A percentile compares a stretch with the other conserved stretches of the same genome.
Conservation (phyloP, 2,888 invertebrate species). For the Ferrisia virgata region DNA sequence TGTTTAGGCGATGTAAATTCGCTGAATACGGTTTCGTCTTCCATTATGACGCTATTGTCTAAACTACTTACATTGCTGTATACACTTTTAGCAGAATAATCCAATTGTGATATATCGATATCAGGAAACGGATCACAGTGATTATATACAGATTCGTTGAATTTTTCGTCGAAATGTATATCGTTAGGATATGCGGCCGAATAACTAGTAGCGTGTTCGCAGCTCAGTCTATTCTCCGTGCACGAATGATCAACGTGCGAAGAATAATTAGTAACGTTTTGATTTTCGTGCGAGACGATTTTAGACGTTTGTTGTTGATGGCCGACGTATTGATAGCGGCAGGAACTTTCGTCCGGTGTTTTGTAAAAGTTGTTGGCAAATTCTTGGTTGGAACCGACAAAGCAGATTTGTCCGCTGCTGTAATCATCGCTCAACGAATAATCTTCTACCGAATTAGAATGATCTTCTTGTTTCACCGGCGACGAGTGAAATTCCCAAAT, state of each 20-base stretch:
- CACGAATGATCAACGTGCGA: not conserved
- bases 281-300: not conserved
- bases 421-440: not conserved
- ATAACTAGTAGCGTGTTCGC: not conserved
- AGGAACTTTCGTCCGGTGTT: slow-evolving; percentile 20
- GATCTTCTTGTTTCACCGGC: slow-evolving; percentile 35
- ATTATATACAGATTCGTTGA: slow-evolving; percentile 8
- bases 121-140: slow-evolving; percentile 35
- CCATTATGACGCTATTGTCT: not conserved
- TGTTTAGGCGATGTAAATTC: slow-evolving; percentile 21
- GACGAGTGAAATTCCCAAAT: slow-evolving; percentile 27
- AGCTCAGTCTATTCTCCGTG: not conserved
- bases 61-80: slow-evolving; percentile 12
- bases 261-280: slow-evolving; percentile 6
- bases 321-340: slow-evolving; percentile 17
- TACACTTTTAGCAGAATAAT: slow-evolving; percentile 25
- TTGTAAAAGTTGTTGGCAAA: slow-evolving; percentile 7
- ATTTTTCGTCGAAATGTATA: slow-evolving; percentile 18
- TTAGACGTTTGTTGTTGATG: not conserved
- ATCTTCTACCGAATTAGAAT: slow-evolving; percentile 29
- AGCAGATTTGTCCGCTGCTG: not conserved
- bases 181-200: not conserved
- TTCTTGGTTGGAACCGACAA: not conserved
- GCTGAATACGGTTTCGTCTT: slow-evolving; percentile 24
- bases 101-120: slow-evolving; percentile 32